A percentile compares a stretch with the other conserved stretches of the same genome.
These are phyloP conservation scores for Eupithecia exiguata DNA, from an alignment of 2,888 invertebrate genomes.

Conservation along the genomic window DNA sequence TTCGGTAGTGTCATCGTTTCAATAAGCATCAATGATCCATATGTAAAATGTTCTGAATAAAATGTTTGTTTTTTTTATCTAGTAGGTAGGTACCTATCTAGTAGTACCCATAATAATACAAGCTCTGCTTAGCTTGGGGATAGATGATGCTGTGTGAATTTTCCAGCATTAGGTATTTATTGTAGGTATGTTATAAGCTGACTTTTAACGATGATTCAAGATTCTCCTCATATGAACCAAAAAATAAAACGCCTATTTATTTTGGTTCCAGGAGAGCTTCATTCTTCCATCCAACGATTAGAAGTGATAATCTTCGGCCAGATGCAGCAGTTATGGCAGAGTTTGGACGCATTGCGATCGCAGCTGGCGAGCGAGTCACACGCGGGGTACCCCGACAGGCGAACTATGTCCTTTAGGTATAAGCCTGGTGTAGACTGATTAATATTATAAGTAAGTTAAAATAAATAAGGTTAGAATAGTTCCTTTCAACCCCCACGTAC, in stretches of 20 bases:
- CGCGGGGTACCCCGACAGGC: conserved; percentile 61
- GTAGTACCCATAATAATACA: no score
- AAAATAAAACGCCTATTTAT: not conserved
- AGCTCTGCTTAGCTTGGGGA: no score
- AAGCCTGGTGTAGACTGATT: conserved; percentile 51
- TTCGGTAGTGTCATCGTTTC: no score
- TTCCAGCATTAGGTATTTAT: no score
- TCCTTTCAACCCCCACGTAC: not conserved
- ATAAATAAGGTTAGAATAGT: not conserved
- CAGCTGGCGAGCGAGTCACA: conserved; percentile 58
- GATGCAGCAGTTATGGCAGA: conserved; percentile 80
- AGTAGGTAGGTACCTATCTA: no score
- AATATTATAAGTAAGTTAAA: not conserved
- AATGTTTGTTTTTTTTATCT: no score
- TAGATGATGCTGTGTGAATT: no score
- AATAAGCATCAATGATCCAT: no score
- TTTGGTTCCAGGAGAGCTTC: conserved; percentile 69
- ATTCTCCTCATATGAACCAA: not conserved
- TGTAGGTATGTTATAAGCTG: no score
- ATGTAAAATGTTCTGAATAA: no score
- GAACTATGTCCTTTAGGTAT: conserved; percentile 62
- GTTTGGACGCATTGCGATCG: conserved; percentile 69
- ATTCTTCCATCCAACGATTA: conserved; percentile 70
- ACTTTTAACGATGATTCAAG: not conserved
- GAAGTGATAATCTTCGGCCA: conserved; percentile 78